phyloP scores from a whole-genome alignment of 2,113 vertebrate genomes.

The Elephas maximus region DNA sequence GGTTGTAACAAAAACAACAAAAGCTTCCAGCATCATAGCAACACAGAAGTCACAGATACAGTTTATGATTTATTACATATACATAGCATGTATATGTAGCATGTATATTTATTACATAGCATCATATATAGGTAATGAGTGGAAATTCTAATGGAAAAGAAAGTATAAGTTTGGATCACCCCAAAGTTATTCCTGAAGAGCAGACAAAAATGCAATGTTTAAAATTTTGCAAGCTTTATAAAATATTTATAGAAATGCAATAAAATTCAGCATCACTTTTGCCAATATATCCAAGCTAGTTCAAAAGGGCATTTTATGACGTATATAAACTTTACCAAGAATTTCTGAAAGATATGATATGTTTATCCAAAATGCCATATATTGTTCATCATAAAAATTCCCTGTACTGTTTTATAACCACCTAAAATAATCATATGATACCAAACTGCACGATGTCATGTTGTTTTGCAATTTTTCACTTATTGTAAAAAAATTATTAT shows the following conservation, averaged over 20 bases:
- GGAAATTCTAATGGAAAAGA: slow-evolving; percentile 12
- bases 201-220: background rate
- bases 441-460: background rate
- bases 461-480: background rate
- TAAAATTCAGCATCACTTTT: slow-evolving; percentile 38
- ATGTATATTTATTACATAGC: background rate
- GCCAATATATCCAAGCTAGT: slow-evolving; percentile 7
- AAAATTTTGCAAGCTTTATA: slow-evolving; percentile 16
- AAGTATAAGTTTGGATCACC: slow-evolving; percentile 26
- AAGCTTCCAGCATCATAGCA: no score
- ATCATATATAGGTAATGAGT: background rate
- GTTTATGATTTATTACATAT: background rate
- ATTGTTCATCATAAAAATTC: slow-evolving; percentile 19
- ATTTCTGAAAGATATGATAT: background rate
- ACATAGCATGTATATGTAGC: no score
- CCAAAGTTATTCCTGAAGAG: background rate
- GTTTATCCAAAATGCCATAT: background rate
- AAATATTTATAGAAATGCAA: slow-evolving; percentile 63
- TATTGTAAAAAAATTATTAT: background rate
- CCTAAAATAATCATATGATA: background rate
- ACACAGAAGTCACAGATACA: background rate
- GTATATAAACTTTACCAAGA: slow-evolving; percentile 31
- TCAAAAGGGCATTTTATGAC: background rate
- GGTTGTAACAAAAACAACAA: no score
- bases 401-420: background rate